These are phyloP conservation scores for Labeo catla DNA, from an alignment of 2,113 vertebrate species.

Conservation along the genomic window DNA sequence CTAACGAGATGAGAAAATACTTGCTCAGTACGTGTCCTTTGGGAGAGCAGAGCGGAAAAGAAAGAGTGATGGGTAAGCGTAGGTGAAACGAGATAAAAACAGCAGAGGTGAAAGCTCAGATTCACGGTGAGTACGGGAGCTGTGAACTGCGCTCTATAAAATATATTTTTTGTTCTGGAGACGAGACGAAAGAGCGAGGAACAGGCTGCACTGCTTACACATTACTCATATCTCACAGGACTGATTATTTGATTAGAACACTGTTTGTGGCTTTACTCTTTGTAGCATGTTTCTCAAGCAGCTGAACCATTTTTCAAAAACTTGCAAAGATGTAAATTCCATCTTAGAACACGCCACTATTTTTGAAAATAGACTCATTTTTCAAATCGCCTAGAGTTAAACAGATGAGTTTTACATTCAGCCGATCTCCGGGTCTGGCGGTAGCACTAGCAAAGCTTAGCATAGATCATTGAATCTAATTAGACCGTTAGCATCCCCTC, in stretches of 20 bases:
- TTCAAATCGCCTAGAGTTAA: too few species aligned
- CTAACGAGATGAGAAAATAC: constrained; percentile 33
- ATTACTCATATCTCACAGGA: not conserved
- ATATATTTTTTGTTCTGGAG: not conserved
- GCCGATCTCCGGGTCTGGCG: too few species aligned
- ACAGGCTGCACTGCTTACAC: constrained; percentile 8
- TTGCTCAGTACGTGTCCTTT: constrained; percentile 41
- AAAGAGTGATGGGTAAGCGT: constrained; percentile 21
- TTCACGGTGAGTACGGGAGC: not conserved
- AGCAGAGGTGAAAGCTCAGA: constrained; percentile 19
- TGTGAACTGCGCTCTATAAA: constrained; percentile 16
- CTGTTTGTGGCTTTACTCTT: not conserved
- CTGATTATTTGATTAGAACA: not conserved
- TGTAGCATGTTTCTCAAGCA: constrained; percentile 19
- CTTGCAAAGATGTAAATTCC: constrained; percentile 20
- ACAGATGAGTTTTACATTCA: too few species aligned
- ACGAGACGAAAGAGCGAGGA: not conserved
- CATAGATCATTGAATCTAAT: too few species aligned
- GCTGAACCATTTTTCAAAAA: not conserved
- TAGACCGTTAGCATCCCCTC: too few species aligned
- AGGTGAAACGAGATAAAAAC: constrained; percentile 30
- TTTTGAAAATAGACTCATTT: too few species aligned
- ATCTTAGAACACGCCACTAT: not conserved
- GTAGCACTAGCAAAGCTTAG: too few species aligned
- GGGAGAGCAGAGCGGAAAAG: constrained; percentile 19